Conservation (phyloP, 2,113 vertebrate genomes). For the Anas platyrhynchos region DNA sequence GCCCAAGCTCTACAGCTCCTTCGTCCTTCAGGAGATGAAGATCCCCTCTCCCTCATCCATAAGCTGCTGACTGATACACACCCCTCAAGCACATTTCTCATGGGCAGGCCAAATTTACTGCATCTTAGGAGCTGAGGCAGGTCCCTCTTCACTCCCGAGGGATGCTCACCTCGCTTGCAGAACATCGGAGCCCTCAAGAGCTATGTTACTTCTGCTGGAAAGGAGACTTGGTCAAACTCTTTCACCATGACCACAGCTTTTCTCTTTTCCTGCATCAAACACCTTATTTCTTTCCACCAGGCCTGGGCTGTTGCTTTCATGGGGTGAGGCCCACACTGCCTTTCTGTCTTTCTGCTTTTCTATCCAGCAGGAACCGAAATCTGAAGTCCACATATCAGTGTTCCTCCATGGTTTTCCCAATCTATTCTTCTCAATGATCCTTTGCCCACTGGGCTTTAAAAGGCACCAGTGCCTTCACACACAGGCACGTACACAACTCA, state of each 20-base stretch:
- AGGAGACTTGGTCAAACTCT: background rate
- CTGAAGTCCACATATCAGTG: background rate
- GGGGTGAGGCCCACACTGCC: background rate
- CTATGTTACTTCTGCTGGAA: background rate
- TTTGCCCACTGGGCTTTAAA: background rate
- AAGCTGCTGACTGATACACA: fast-evolving
- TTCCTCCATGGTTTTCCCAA: background rate
- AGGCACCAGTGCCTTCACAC: background rate
- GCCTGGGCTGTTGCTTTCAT: background rate
- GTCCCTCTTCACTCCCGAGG: background rate
- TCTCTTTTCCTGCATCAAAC: background rate
- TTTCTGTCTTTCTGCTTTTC: background rate
- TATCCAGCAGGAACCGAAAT: background rate
- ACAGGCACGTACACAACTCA: background rate
- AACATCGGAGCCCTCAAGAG: background rate
- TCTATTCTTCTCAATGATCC: background rate
- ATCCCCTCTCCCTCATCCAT: too few relatives aligned
- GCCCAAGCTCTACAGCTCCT: background rate
- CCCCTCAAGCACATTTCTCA: background rate
- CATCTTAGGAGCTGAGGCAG: background rate
- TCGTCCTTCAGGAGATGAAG: too few relatives aligned
- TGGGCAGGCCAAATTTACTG: background rate
- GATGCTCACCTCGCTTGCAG: background rate
- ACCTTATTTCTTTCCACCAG: background rate
- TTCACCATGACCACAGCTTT: background rate